Evolutionary conservation across 2,888 invertebrate species (phyloP), one percentile per base, ranked within the genome.

Genomic region (Ptychoptera albimana): DNA sequence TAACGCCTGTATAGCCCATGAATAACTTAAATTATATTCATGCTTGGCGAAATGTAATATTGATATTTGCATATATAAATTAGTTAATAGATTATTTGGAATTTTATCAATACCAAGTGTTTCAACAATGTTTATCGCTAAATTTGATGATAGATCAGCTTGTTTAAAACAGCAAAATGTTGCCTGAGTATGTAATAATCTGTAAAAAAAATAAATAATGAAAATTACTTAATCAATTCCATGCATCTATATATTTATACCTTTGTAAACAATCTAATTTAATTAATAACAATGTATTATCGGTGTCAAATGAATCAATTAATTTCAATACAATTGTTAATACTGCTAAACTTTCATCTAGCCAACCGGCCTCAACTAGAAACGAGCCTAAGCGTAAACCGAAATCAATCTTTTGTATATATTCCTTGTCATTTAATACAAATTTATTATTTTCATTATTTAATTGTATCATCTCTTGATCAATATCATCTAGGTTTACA

Each of bases 341-440:
- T 44, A 91, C 77, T 38, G 73, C 69, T 57, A 83, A 79, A 49
- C 85, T 82, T 57, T 85, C 82, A 50, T 71, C 69, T 60, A 82
- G 82, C 85, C 88, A 89, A 1, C 91, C 91, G 1, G 86, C 85
- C 59, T 92, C 92, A 58, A 81, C 82, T 5, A 92, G 74, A 67
- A 93, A 93, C 48, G 75, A 74, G 46, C 84, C 85, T 69, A 69
- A 39, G 34, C 61, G 57, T 43, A 64, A 46, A 9, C 64, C 66
- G 48, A 61, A 56, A 48, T 61, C 61, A 23, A 63, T 57, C 35
- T 38, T 12, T 39, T 38, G 32, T 39, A 23, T 13, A 12, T 32
- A 29, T 15, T 29, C 31, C 16, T 32, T 39, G 35, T 35, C 34
- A 39, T 39, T 35, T 13, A 29, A 39, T 16, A 37, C 34, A n/a